Conservation (phyloP, 2,113 vertebrate species). For the Sander vitreus region DNA sequence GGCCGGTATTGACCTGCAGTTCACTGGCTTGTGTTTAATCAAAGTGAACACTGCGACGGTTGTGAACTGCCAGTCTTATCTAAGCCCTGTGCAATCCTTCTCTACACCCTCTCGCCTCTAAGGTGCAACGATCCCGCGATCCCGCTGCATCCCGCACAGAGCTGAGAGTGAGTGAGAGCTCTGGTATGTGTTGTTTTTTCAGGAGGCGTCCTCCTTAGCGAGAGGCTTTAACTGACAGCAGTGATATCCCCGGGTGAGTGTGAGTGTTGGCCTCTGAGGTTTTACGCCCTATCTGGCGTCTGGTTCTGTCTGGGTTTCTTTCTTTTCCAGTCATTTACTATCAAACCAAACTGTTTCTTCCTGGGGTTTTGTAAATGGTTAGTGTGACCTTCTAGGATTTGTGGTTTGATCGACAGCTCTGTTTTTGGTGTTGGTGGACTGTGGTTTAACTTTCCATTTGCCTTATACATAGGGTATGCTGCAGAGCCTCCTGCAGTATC, state of each 20-base stretch:
- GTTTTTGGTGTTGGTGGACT: not conserved
- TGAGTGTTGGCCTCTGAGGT: slow-evolving; percentile 25
- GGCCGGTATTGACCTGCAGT: slow-evolving; percentile 68
- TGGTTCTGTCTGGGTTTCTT: slow-evolving; percentile 20
- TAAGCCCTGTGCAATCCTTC: slow-evolving; percentile 62
- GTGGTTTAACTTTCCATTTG: slow-evolving; percentile 41
- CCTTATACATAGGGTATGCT: slow-evolving; percentile 30
- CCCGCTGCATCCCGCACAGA: slow-evolving; percentile 36
- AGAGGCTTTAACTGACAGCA: slow-evolving; percentile 43
- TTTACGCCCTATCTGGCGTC: slow-evolving; percentile 17
- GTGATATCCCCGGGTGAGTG: slow-evolving; percentile 45
- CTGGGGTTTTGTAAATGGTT: slow-evolving; percentile 24
- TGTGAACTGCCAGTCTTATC: slow-evolving; percentile 65
- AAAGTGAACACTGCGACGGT: slow-evolving; percentile 61
- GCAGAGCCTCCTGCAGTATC: slow-evolving; percentile 10
- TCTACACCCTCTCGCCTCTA: slow-evolving; percentile 36
- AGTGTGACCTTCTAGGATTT: slow-evolving; percentile 32
- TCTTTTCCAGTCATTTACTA: slow-evolving; percentile 29
- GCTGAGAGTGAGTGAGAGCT: slow-evolving; percentile 50
- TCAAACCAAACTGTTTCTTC: slow-evolving; percentile 33
- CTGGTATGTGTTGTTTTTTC: slow-evolving; percentile 66
- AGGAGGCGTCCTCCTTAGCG: slow-evolving; percentile 52
- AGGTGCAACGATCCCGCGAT: slow-evolving; percentile 42
- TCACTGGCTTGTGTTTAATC: slow-evolving; percentile 68
- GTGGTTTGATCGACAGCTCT: slow-evolving; percentile 27